Evolutionary conservation across 2,888 invertebrate species (phyloP).

Genomic region (Eumacrocentrus americanus): DNA sequence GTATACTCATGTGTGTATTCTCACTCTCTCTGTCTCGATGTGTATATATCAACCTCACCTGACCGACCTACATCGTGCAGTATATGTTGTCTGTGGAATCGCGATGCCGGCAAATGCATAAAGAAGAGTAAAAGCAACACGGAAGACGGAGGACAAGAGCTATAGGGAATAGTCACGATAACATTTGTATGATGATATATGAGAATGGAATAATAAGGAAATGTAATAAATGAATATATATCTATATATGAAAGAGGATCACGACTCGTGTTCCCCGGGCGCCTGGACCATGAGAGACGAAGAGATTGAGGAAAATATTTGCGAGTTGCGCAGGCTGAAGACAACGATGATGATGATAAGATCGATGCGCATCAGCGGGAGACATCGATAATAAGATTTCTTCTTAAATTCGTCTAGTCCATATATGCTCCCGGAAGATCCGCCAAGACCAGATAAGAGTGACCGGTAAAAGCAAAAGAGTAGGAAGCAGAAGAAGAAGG

Average conservation of each 20-base stretch:
- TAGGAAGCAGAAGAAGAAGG: not conserved
- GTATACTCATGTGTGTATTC: constrained; percentile 15
- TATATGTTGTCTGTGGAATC: constrained; percentile 15
- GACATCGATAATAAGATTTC: not conserved
- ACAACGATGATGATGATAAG: too few species aligned
- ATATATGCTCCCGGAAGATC: constrained; percentile 9
- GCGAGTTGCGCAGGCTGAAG: too few species aligned
- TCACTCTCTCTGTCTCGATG: too few species aligned
- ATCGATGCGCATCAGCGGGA: too few species aligned
- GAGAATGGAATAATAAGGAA: not conserved
- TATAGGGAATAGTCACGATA: not conserved
- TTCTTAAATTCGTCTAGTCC: too few species aligned
- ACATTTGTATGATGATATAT: not conserved
- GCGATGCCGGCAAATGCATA: not conserved
- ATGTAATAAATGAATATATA: not conserved
- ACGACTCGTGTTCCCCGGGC: too few species aligned
- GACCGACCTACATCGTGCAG: constrained; percentile 20
- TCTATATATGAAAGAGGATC: too few species aligned
- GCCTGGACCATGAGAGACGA: too few species aligned
- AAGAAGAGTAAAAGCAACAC: constrained; percentile 6
- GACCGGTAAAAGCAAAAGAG: not conserved
- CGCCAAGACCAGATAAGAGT: not conserved
- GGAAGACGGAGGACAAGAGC: constrained; percentile 3
- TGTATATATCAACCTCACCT: constrained; percentile 19
- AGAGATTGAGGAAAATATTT: too few species aligned